Evolutionary conservation across 2,888 invertebrate genomes (phyloP), one percentile per base, ranked within the genome.

Genomic region (Podabrus alpinus): DNA sequence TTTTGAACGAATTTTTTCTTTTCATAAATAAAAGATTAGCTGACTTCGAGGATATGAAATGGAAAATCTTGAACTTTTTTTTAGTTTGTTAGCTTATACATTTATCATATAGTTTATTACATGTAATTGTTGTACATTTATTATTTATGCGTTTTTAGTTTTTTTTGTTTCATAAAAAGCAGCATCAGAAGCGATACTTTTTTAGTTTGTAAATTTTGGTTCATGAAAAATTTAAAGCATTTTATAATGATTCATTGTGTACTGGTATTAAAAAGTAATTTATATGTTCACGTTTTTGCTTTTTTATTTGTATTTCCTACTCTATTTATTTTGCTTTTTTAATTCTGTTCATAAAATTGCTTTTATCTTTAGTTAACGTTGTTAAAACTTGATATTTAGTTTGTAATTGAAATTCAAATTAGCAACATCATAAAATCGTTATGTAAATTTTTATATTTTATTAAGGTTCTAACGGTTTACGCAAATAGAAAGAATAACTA

Each of bases 191-290:
- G 5, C 7, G 7, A n/a, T 45, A 5, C 7, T 13, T n/a, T 45
- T 45, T 45, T 45, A 45, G 45, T 45, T 45, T 45, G 45, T n/a
- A 84, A 85, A 85, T 85, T 85, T 85, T 85, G 83, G 84, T 82
- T 82, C 81, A 79, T 85, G 84, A 83, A 83, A 85, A 85, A 84
- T 84, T 83, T 82, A 83, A 80, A 83, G 78, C 82, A 82, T 83
- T 80, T 85, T 81, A 83, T 84, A 84, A 85, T 86, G 86, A 86
- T 86, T 86, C 86, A 86, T 86, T 85, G 83, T 84, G 83, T 84
- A 84, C 85, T 83, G 85, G 86, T 87, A 86, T 86, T 86, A 86
- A 86, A 86, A 86, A 86, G 86, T 86, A 86, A 86, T 86, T 86
- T 86, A 86, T 86, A 85, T 86, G 86, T 85, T 85, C 83, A 81